phyloP scores from a whole-genome alignment of 2,888 invertebrate genomes.

The Volucella inanis region DNA sequence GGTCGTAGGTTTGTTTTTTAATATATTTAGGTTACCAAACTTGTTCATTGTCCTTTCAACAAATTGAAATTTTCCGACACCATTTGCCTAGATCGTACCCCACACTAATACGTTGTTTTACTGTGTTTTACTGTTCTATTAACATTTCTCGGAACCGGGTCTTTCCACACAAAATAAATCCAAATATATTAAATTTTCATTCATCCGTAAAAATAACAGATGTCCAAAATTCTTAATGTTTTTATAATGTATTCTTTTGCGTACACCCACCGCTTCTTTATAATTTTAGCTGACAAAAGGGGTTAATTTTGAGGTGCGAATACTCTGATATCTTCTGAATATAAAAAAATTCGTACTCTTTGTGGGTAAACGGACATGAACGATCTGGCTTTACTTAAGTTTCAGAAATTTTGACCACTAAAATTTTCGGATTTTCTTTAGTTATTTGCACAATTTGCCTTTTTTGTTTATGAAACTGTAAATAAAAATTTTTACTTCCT shows the following conservation, averaged over 20 bases:
- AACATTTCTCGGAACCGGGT: background rate
- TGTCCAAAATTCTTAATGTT: background rate
- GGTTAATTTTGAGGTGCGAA: background rate
- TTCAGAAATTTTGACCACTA: background rate
- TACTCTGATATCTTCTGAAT: background rate
- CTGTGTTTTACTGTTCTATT: background rate
- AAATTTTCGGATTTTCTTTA: slow-evolving; percentile 6
- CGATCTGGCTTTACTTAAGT: no score
- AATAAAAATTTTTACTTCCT: background rate
- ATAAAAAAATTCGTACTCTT: background rate
- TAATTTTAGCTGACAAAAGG: background rate
- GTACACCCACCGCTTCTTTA: background rate
- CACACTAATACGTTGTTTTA: background rate
- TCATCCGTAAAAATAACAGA: background rate
- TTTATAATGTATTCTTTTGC: background rate
- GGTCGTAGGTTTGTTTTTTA: background rate
- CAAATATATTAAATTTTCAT: background rate
- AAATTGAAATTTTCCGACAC: background rate
- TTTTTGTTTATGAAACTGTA: background rate
- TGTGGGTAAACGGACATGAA: no score
- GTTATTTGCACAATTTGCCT: background rate
- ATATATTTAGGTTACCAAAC: background rate
- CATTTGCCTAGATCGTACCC: background rate
- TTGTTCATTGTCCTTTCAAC: slow-evolving; percentile 6
- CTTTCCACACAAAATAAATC: background rate